These are phyloP conservation scores for Philaethria dido DNA, from an alignment of 2,888 invertebrate genomes.

Conservation along the genomic window DNA sequence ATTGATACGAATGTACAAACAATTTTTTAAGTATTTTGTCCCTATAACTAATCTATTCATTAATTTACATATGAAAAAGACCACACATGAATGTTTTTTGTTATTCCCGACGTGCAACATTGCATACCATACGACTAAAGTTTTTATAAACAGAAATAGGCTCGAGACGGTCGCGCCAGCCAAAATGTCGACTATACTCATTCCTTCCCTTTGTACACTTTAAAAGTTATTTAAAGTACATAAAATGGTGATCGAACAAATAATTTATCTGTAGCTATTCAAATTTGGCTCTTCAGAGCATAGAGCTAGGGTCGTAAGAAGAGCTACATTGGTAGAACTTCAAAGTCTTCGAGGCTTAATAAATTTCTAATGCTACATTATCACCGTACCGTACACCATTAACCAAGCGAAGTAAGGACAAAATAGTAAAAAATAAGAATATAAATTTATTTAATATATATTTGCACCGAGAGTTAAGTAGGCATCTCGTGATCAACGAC, in stretches of 20 bases:
- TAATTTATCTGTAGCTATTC: slow-evolving; percentile 2
- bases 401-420: background rate
- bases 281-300: background rate
- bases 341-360: background rate
- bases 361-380: slow-evolving; percentile 10
- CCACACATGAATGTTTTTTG: slow-evolving; percentile 41
- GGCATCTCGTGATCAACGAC: slow-evolving; percentile 29
- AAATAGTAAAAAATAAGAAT: slow-evolving; percentile 16
- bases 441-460: slow-evolving; percentile 1
- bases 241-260: slow-evolving; percentile 15
- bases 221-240: slow-evolving; percentile 22
- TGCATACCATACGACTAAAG: slow-evolving; percentile 35
- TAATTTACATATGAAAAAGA: slow-evolving; percentile 42
- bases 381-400: background rate
- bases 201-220: slow-evolving; percentile 9
- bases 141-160: slow-evolving; percentile 42
- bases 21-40: slow-evolving; percentile 12
- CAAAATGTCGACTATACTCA: slow-evolving; percentile 30
- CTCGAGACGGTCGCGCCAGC: slow-evolving; percentile 27
- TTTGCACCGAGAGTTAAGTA: background rate
- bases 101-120: slow-evolving; percentile 39
- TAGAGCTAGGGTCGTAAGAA: background rate
- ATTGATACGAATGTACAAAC: background rate
- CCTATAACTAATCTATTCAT: slow-evolving; percentile 27
- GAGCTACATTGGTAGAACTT: background rate